A percentile compares a stretch with the other conserved stretches of the same genome.
Conservation (phyloP, 2,888 invertebrate species). For the Trissolcus japonicus region DNA sequence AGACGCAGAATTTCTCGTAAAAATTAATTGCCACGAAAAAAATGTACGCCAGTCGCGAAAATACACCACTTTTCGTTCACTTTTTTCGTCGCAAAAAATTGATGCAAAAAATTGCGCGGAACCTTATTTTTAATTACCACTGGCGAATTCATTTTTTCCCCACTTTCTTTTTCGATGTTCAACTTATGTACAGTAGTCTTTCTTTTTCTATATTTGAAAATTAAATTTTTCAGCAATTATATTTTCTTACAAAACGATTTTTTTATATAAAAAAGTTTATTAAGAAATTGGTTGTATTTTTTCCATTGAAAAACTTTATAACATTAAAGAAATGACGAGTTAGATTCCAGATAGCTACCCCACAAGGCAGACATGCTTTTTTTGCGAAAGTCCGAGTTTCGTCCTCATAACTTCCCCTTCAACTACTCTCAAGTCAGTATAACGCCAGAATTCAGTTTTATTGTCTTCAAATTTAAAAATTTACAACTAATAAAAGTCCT, state of each 20-base stretch:
- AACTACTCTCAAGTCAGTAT: slow-evolving; percentile 15
- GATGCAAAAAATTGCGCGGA: slow-evolving; percentile 3
- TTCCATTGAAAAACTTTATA: too few relatives aligned
- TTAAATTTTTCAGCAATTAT: too few relatives aligned
- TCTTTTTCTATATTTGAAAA: too few relatives aligned
- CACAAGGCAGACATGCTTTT: too few relatives aligned
- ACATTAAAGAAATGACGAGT: too few relatives aligned
- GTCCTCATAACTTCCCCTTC: slow-evolving; percentile 14
- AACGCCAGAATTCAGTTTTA: slow-evolving; percentile 1
- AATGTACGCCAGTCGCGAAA: slow-evolving; percentile 39
- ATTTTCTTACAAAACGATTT: too few relatives aligned
- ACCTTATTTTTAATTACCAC: slow-evolving; percentile 18
- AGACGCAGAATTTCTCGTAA: slow-evolving; percentile 59
- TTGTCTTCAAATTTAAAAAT: slow-evolving; percentile 8
- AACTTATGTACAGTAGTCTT: too few relatives aligned
- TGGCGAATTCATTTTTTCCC: slow-evolving; percentile 1
- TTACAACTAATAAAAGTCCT: slow-evolving; percentile 11
- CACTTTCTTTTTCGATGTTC: neutral
- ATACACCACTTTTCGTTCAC: slow-evolving; percentile 37
- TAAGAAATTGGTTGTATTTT: too few relatives aligned
- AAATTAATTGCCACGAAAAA: slow-evolving; percentile 57
- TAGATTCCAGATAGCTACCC: too few relatives aligned
- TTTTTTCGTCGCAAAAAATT: slow-evolving; percentile 30
- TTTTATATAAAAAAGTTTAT: too few relatives aligned
- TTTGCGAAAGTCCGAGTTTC: slow-evolving; percentile 8